A percentile compares a stretch with the other conserved stretches of the same genome.
phyloP scores from a whole-genome alignment of 2,888 invertebrate genomes.

The Dermolepida albohirtum region DNA sequence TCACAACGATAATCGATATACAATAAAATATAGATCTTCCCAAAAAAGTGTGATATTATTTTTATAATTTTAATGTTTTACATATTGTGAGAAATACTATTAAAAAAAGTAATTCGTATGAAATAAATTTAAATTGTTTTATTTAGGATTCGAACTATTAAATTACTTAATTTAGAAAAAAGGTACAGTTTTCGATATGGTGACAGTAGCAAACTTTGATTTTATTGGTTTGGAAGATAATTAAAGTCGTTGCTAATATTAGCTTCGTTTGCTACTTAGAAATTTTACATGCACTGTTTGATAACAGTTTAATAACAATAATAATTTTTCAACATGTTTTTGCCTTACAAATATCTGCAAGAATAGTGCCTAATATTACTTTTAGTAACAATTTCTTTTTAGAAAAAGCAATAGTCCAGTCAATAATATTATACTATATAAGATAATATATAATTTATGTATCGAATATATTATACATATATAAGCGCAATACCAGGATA shows the following conservation, averaged over 20 bases:
- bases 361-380: constrained; percentile 41
- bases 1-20: constrained; percentile 30
- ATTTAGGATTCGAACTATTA: constrained; percentile 10
- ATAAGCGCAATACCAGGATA: background rate
- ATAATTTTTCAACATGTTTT: constrained; percentile 33
- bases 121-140: constrained; percentile 15
- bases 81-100: constrained; percentile 28
- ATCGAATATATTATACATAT: background rate
- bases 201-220: constrained; percentile 18
- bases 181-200: constrained; percentile 35
- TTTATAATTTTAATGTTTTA: constrained; percentile 39
- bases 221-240: constrained; percentile 14
- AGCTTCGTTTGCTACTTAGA: constrained; percentile 6
- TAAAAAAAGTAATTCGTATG: constrained; percentile 23
- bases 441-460: constrained; percentile 15
- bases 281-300: constrained; percentile 11
- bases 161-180: constrained; percentile 6
- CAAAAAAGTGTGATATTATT: constrained; percentile 43
- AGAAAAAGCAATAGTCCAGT: constrained; percentile 41
- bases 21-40: constrained; percentile 40
- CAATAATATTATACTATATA: constrained; percentile 19
- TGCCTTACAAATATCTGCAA: constrained; percentile 40
- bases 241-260: constrained; percentile 24
- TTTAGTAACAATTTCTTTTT: constrained; percentile 24
- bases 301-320: constrained; percentile 9